Evolutionary conservation across 2,797 vertebrate species (phyloP), one percentile per base, ranked within the genome.

Genomic region (Premnoplex brunnescens): DNA sequence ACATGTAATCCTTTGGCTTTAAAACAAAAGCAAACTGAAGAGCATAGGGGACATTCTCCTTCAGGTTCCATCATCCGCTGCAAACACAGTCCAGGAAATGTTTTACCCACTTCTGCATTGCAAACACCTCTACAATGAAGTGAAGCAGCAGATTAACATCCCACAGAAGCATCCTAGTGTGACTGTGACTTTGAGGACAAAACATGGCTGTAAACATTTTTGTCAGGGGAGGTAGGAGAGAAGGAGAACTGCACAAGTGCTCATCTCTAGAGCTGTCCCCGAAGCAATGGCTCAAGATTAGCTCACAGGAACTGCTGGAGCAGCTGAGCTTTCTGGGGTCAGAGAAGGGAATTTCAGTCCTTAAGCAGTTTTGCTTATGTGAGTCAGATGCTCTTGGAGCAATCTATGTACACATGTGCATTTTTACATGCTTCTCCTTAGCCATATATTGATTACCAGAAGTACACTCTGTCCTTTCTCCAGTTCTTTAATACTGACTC

Each of bases 311-410:
- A 87, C 64, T 22, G 54, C 84, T 48, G 67, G 16, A 91, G 71
- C 91, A 96, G 89, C 88, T 90, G 93, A 91, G 88, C 68, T 87
- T 87, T 71, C 86, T 71, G 75, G 28, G 84, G 83, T 87, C 90
- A 93, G 39, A 55, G 24, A 7, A 93, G 80, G 85, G 89, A 86
- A 89, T 85, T 74, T 64, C 37, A 74, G 77, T 77, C 94, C 86
- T 83, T 21, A 14, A 79, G 71, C 71, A 74, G 52, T 88, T 92
- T 55, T 84, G 43, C 6, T 85, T 68, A 30, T 28, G 43, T 0
- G 1, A 86, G 67, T 85, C 84, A 81, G 77, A 85, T 24, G 64
- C 56, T 90, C 32, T 58, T 27, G 63, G 56, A 85, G 49, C 49
- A 44, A 20, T 46, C 39, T 26, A 8, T 20, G 48, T 21, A 32